These are phyloP conservation scores for Fulmarus glacialis DNA, from an alignment of 2,113 vertebrate genomes.

Conservation along the genomic window DNA sequence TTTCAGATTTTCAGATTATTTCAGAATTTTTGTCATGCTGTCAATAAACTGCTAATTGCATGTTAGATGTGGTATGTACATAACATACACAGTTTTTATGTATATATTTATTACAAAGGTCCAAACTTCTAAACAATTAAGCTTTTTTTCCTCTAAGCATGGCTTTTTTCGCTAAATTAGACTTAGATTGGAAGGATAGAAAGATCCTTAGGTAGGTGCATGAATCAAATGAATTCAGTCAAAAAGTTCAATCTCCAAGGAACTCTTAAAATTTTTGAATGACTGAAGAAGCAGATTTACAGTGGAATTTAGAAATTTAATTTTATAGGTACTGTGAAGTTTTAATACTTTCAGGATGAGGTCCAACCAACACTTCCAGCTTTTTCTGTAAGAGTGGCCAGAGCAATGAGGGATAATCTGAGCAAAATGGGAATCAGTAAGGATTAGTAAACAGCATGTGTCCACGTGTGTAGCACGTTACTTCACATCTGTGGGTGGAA, in stretches of 20 bases:
- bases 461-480: not conserved
- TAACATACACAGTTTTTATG: not conserved
- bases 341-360: not conserved
- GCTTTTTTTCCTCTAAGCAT: not conserved
- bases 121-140: not conserved
- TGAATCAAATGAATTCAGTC: not conserved
- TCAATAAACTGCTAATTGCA: not conserved
- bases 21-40: not conserved
- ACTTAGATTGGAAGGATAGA: not conserved
- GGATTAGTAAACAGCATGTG: not conserved
- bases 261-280: not conserved
- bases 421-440: not conserved
- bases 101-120: not conserved
- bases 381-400: not conserved
- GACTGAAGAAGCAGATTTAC: not conserved
- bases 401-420: not conserved
- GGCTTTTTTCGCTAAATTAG: not conserved
- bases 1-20: not conserved
- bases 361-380: not conserved
- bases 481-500: not conserved
- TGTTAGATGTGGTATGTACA: not conserved
- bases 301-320: not conserved
- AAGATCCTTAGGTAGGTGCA: not conserved
- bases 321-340: not conserved
- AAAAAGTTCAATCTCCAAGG: not conserved